phyloP scores from a whole-genome alignment of 37 sponge, comb jelly and placozoan species.

The Haliclona indistincta region DNA sequence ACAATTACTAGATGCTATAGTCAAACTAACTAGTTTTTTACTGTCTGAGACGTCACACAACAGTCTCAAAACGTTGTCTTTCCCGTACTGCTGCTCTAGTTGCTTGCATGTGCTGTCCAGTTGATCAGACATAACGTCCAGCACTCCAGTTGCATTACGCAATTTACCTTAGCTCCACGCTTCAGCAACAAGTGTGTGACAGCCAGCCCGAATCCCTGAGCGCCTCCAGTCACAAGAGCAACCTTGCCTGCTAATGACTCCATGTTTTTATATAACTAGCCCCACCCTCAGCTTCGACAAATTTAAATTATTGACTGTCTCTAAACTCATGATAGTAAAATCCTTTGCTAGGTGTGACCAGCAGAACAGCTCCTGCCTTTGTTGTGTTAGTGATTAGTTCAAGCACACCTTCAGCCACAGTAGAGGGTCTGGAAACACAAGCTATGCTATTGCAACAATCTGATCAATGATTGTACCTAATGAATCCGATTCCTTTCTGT shows the following conservation, averaged over 20 bases:
- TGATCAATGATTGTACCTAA: constrained; percentile 6
- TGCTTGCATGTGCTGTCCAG: neutral
- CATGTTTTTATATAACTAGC: too few relatives aligned
- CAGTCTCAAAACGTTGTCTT: constrained; percentile 9
- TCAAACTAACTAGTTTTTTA: neutral
- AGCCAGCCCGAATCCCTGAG: constrained; percentile 79
- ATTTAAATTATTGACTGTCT: too few relatives aligned
- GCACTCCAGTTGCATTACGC: too few relatives aligned
- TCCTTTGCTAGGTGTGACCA: constrained; percentile 10
- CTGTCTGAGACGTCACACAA: constrained; percentile 38
- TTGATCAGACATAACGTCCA: neutral
- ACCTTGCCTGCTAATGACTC: constrained; percentile 18
- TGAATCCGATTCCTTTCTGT: neutral
- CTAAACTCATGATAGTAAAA: constrained; percentile 1
- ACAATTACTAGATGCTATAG: too few relatives aligned
- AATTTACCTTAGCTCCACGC: constrained; percentile 62
- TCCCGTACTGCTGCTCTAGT: constrained; percentile 3
- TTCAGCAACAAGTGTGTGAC: constrained; percentile 45
- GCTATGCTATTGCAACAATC: too few relatives aligned
- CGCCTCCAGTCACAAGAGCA: constrained; percentile 83
- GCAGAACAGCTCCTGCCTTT: constrained; percentile 48
- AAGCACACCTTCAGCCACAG: constrained; percentile 56
- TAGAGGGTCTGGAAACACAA: constrained; percentile 38
- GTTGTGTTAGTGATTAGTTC: constrained; percentile 37
- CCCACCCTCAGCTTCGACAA: too few relatives aligned